Conservation (phyloP, 2,113 vertebrate genomes). For the Vidua macroura region DNA sequence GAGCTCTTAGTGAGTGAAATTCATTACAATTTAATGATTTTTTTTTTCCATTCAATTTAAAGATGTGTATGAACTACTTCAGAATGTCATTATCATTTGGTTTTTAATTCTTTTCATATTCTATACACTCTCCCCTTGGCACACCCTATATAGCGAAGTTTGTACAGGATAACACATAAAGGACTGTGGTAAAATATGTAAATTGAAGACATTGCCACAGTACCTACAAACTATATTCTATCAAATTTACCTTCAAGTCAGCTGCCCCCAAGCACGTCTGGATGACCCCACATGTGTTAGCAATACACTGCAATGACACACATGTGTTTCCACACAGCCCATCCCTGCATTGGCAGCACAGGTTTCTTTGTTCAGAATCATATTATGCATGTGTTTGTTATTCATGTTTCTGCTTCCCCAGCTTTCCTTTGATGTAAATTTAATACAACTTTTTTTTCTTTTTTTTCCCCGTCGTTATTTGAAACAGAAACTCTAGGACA, state of each 20-base stretch:
- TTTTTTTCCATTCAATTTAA: background rate
- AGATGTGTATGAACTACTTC: background rate
- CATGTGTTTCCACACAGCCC: background rate
- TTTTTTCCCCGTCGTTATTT: background rate
- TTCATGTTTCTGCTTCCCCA: constrained; percentile 5
- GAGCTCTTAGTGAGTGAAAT: background rate
- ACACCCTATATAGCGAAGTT: background rate
- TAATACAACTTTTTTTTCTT: background rate
- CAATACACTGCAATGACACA: constrained; percentile 5
- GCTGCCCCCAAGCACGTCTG: background rate
- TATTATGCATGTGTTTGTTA: constrained; percentile 27
- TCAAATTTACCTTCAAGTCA: background rate
- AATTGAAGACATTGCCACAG: background rate
- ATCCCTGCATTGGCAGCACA: background rate
- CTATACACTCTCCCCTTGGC: background rate
- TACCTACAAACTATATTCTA: background rate
- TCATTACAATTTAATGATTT: background rate
- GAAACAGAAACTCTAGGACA: constrained; percentile 24
- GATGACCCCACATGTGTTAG: background rate
- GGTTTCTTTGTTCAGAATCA: constrained; percentile 42
- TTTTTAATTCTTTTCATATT: background rate
- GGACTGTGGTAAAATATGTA: background rate
- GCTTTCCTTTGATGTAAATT: constrained; percentile 45
- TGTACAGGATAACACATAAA: background rate
- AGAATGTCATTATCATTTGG: background rate